These are phyloP conservation scores for Sylvia atricapilla DNA, from an alignment of 2,113 vertebrate species.

Conservation along the genomic window DNA sequence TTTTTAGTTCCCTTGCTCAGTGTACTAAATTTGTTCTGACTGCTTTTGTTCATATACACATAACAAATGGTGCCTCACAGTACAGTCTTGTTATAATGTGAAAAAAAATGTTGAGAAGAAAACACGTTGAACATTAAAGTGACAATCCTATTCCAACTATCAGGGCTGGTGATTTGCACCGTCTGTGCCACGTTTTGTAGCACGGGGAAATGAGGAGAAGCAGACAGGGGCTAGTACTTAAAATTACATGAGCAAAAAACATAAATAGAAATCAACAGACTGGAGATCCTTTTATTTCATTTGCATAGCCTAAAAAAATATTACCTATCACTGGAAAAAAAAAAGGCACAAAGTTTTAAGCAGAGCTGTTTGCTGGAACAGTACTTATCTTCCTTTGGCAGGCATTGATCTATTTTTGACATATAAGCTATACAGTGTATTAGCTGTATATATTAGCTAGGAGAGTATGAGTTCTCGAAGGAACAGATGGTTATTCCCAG, in stretches of 20 bases:
- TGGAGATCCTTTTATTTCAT: not conserved
- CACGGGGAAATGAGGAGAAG: not conserved
- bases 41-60: conserved; percentile 55
- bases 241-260: conserved; percentile 37
- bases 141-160: conserved; percentile 32
- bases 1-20: not conserved
- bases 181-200: not conserved
- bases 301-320: not conserved
- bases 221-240: conserved; percentile 10
- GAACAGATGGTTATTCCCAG: conserved; percentile 31
- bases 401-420: conserved; percentile 4
- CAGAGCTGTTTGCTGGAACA: not conserved
- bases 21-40: conserved; percentile 47
- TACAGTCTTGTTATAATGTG: conserved; percentile 27
- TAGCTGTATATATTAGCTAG: not conserved
- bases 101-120: conserved; percentile 19
- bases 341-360: not conserved
- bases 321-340: not conserved
- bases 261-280: conserved; percentile 13
- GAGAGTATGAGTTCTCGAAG: conserved; percentile 3
- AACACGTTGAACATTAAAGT: conserved; percentile 45
- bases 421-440: not conserved
- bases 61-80: conserved; percentile 48
- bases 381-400: not conserved
- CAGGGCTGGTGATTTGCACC: not conserved